Evolutionary conservation across 1,140 invertebrate species (phyloP), one percentile per base, ranked within the genome.

Genomic region (Leptopilina boulardi): DNA sequence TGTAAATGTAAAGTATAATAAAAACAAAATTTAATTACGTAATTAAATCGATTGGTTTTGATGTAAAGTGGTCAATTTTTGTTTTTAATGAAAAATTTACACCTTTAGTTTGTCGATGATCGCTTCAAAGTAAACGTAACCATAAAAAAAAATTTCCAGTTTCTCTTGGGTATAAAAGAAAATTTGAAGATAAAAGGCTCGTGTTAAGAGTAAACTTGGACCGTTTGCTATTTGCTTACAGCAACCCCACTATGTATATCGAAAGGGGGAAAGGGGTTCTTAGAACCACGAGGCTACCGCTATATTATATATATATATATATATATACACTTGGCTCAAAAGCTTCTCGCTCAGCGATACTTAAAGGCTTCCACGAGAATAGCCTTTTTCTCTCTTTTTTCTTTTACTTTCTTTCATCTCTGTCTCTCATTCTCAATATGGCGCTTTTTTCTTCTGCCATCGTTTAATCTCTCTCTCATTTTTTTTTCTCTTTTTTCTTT

Each of bases 361-460:
- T 66, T 34, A 66, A 30, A 66, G 56, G 54, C 21, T 59, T 59
- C 54, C 54, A 23, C 23, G 23, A 66, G 11, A 66, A 66, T 66
- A 66, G 19, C 21, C 75, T 51, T 42, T 23, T 18, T 5, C 70
- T 18, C 47, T 51, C 54, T 66, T 21, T 18, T 47, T 4, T 23
- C 5, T 30, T 23, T 5, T 30, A 13, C 5, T 23, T 30, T 30
- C 13, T 66, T 0, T 59, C 10, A 38, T 21, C 23, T 26, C 13
- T 30, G 19, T 59, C 21, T 26, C 19, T 66, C 21, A 3, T 59
- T 23, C 56, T 66, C 11, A 26, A 23, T 15, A 66, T n/a, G 0
- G 2, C 1, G 26, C 56, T 30, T 30, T 30, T 5, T 30, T 66
- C 26, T 3, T 77, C 34, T 70, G 21, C 6, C 41, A n/a, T n/a